Evolutionary conservation across 2,888 invertebrate genomes (phyloP), one percentile per base, ranked within the genome.

Genomic region (Piscicola geometra): DNA sequence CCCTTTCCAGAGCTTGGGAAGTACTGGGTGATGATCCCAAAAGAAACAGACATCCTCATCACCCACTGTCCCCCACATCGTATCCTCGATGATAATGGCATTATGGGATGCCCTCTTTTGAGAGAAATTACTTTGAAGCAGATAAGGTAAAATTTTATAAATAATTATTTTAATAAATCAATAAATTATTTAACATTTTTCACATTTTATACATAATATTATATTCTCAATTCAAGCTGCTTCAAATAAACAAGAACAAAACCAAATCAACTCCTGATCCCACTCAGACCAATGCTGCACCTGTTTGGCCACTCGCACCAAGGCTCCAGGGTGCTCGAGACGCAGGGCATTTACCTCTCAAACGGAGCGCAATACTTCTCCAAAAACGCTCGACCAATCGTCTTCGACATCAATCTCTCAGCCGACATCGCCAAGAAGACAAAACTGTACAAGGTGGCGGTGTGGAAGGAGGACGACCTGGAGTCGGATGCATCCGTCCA

Each of bases 31-130:
- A 70, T 67, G 9, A 81, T 83, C 52, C 82, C 83, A 18, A 73
- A 78, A 21, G 81, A 81, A 47, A 83, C 82, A 0, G 82, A 83
- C 71, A 80, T 83, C 18, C 75, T 83, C 18, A 81, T 83, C 2
- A 83, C 83, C 30, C 83, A 83, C 77, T 79, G 80, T 60, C 83
- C 83, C 2, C 83, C 82, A n/a, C 75, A 78, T 67, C 81, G 82
- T 5, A 80, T 83, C 21, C 78, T 81, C 70, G 83, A 83, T 69
- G 69, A 76, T 52, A 75, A 76, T 68, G 76, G 76, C 18, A 73
- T 75, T 36, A 76, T 76, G 76, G 76, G 76, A 25, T 76, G 76
- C 36, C 76, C 76, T 32, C 66, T 76, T n/a, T 56, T 76, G n/a
- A 74, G 76, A 60, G 76, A 76, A 69, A 75, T 76, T 21, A 74